phyloP scores from a whole-genome alignment of 2,888 invertebrate species.

The Gortyna flavago region DNA sequence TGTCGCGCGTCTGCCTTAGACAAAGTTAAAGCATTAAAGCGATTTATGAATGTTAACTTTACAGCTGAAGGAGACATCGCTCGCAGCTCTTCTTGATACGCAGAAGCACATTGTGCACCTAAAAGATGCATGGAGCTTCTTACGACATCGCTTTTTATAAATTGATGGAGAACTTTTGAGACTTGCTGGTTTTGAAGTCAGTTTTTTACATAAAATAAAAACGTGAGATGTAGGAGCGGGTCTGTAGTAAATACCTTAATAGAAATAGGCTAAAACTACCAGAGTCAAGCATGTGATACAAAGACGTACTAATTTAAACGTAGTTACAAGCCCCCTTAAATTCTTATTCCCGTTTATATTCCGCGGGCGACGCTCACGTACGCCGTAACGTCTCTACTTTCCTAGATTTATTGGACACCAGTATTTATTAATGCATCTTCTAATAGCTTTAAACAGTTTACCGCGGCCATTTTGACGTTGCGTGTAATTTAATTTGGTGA shows the following conservation, averaged over 20 bases:
- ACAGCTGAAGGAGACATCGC: conserved; percentile 48
- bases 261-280: background rate
- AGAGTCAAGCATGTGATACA: conserved; percentile 14
- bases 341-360: conserved; percentile 82
- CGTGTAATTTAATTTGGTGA: conserved; percentile 33
- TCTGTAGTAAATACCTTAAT: background rate
- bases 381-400: conserved; percentile 79
- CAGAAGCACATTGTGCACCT: conserved; percentile 45
- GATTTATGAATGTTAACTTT: conserved; percentile 66
- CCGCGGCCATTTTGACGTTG: conserved; percentile 57
- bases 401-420: conserved; percentile 79
- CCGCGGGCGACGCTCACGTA: conserved; percentile 77
- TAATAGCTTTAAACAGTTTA: conserved; percentile 56
- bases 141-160: conserved; percentile 33
- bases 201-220: conserved; percentile 1
- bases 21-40: conserved; percentile 64
- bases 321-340: conserved; percentile 76
- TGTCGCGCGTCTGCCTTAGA: conserved; percentile 50
- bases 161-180: conserved; percentile 23
- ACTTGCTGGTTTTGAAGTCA: background rate
- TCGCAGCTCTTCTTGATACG: conserved; percentile 43
- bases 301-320: conserved; percentile 68
- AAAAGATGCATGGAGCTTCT: conserved; percentile 38
- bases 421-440: conserved; percentile 78
- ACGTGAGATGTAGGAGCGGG: background rate